phyloP scores from a whole-genome alignment of 2,888 invertebrate genomes.

The Cantharis rufa region DNA sequence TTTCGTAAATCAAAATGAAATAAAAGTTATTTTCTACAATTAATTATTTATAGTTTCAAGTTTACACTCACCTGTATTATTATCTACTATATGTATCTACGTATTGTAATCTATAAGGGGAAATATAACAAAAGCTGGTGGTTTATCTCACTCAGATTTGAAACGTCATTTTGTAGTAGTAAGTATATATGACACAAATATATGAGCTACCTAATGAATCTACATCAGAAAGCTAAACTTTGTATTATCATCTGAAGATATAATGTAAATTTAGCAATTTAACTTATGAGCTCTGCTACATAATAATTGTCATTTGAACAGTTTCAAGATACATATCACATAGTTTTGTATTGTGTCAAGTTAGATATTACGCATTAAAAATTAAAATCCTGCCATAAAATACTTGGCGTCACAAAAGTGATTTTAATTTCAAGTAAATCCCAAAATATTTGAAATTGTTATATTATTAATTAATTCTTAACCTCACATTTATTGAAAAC shows the following conservation, averaged over 20 bases:
- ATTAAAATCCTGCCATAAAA: not conserved
- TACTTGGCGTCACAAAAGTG: not conserved
- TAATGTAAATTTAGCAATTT: slow-evolving; percentile 5
- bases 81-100: not conserved
- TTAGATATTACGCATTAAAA: not conserved
- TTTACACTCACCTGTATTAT: not conserved
- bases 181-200: not conserved
- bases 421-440: not conserved
- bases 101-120: not conserved
- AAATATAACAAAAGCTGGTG: not conserved
- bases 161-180: not conserved
- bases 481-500: not conserved
- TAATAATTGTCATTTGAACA: slow-evolving; percentile 23
- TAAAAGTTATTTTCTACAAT: too few relatives aligned
- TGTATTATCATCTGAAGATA: not conserved
- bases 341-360: not conserved
- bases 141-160: not conserved
- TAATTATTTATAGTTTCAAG: too few relatives aligned
- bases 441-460: not conserved
- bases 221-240: not conserved
- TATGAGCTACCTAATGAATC: not conserved
- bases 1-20: too few relatives aligned
- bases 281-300: slow-evolving; percentile 8
- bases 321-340: slow-evolving; percentile 8
- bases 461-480: not conserved